Conservation (phyloP, 2,113 vertebrate genomes). For the Paraplagusia blochii region DNA sequence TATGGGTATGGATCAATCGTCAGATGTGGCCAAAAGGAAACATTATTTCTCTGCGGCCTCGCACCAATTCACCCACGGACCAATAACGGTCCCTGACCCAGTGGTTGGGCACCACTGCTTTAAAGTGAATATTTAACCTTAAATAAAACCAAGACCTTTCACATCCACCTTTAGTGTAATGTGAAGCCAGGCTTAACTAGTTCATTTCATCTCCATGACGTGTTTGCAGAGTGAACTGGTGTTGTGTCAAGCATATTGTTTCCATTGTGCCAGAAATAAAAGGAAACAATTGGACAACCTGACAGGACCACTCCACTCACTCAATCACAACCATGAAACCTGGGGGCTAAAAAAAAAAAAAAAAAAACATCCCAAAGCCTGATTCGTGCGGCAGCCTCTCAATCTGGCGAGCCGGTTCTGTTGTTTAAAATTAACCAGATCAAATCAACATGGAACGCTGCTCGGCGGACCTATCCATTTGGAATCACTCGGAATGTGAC, state of each 20-base stretch:
- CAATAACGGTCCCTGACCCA: no score
- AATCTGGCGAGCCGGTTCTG: slow-evolving; percentile 13
- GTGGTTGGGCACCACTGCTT: no score
- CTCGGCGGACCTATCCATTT: slow-evolving; percentile 22
- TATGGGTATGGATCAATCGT: no score
- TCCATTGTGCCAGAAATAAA: slow-evolving; percentile 45
- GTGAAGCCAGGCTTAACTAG: slow-evolving; percentile 36
- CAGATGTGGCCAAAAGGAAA: no score
- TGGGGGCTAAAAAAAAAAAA: slow-evolving; percentile 48
- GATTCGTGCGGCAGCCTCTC: not conserved
- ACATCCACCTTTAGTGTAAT: slow-evolving; percentile 13
- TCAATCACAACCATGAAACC: slow-evolving; percentile 32
- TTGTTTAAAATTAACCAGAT: slow-evolving; percentile 36
- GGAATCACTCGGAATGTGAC: slow-evolving; percentile 45
- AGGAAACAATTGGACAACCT: slow-evolving; percentile 31
- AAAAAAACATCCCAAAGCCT: slow-evolving; percentile 42
- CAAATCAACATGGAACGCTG: slow-evolving; percentile 35
- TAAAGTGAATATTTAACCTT: slow-evolving; percentile 8
- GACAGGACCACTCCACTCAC: slow-evolving; percentile 16
- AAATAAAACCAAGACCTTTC: not conserved
- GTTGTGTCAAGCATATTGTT: slow-evolving; percentile 42
- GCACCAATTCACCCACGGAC: no score
- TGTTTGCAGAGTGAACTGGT: slow-evolving; percentile 36
- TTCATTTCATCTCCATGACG: slow-evolving; percentile 41
- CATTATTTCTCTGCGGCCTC: no score